Conservation (phyloP, 2,797 vertebrate species). For the Aviceda leuphotes region DNA sequence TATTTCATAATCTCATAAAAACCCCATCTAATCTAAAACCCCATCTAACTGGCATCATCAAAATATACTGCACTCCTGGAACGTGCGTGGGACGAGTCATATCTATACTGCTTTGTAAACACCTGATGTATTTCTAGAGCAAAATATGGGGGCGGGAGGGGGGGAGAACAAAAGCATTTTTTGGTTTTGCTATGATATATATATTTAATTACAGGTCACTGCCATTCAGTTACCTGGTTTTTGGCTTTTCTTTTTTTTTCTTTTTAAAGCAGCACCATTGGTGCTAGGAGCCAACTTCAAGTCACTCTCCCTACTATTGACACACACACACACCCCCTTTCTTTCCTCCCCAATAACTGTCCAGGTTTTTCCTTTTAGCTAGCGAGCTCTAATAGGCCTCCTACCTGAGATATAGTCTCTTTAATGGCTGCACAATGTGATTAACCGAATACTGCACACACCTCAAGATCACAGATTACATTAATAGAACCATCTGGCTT, state of each 20-base stretch:
- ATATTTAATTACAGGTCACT: background rate
- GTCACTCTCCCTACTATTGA: background rate
- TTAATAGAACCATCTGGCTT: conserved; percentile 52
- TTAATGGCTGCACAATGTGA: conserved; percentile 40
- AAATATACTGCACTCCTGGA: background rate
- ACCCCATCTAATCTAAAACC: background rate
- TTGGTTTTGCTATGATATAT: background rate
- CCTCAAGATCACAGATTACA: conserved; percentile 30
- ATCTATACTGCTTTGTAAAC: background rate
- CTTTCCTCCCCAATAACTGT: background rate
- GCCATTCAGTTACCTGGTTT: background rate
- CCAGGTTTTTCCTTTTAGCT: background rate
- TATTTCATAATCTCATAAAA: background rate
- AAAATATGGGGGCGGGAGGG: background rate
- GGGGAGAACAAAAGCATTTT: background rate
- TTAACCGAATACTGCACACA: conserved; percentile 30
- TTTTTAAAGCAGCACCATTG: background rate
- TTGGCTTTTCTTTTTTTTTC: background rate
- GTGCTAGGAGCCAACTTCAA: background rate
- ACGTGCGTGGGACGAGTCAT: fast-evolving
- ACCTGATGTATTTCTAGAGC: background rate
- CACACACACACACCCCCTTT: fast-evolving
- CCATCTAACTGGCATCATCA: background rate
- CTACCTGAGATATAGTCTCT: conserved; percentile 11
- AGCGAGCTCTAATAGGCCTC: background rate